A percentile compares a stretch with the other conserved stretches of the same genome.
phyloP scores from a whole-genome alignment of 2,113 vertebrate species.

The Indicator maculatus region DNA sequence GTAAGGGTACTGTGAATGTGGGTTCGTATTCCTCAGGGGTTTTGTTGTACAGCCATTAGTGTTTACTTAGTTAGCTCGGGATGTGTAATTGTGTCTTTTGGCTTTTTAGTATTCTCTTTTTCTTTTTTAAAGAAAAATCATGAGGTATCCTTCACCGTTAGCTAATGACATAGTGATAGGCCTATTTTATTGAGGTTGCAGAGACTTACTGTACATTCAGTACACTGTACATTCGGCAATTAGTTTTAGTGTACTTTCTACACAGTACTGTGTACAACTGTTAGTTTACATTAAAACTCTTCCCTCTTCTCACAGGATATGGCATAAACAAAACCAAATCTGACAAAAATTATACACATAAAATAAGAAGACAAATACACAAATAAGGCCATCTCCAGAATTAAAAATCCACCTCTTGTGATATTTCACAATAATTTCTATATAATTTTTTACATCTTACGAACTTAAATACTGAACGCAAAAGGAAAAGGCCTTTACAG shows the following conservation, averaged over 20 bases:
- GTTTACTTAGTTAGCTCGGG: conserved; percentile 46
- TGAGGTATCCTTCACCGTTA: conserved; percentile 82
- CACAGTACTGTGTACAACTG: conserved; percentile 81
- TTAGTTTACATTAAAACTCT: conserved; percentile 82
- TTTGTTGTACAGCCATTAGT: conserved; percentile 13
- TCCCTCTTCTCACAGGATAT: conserved; percentile 78
- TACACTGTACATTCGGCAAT: conserved; percentile 86
- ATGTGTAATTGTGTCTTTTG: conserved; percentile 54
- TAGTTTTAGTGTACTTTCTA: conserved; percentile 78
- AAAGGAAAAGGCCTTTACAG: conserved; percentile 70
- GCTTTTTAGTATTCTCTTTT: conserved; percentile 66
- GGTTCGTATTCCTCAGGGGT: conserved; percentile 32
- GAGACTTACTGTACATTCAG: conserved; percentile 88
- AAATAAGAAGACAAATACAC: conserved; percentile 96
- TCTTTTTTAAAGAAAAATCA: conserved; percentile 68
- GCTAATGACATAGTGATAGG: conserved; percentile 73
- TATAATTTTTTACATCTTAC: conserved; percentile 97
- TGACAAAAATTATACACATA: conserved; percentile 89
- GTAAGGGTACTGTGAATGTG: conserved; percentile 60
- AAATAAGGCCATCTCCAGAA: conserved; percentile 90
- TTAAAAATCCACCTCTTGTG: conserved; percentile 88
- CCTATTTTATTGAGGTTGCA: conserved; percentile 75
- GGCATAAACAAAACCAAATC: conserved; percentile 79
- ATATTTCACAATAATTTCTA: conserved; percentile 93
- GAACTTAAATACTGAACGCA: conserved; percentile 91